Evolutionary conservation across 1,140 invertebrate species (phyloP).

Genomic region (Tetragnatha versicolor): DNA sequence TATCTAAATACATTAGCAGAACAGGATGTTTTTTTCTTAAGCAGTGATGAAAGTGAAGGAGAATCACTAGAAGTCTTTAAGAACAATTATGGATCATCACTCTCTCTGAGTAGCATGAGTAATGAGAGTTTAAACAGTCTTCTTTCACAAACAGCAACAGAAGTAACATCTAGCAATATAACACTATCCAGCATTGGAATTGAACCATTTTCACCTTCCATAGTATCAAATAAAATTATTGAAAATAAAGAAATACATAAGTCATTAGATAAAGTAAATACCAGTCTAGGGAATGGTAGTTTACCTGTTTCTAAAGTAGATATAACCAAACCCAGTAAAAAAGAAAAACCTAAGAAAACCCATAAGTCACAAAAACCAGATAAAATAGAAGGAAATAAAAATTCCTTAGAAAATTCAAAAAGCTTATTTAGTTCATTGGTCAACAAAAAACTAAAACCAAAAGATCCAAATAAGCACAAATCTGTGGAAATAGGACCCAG

Average conservation of each 20-base stretch:
- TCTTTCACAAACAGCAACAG: conserved; percentile 55
- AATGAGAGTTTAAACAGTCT: conserved; percentile 58
- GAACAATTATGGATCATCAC: conserved; percentile 23
- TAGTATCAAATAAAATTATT: no score
- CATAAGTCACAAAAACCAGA: conserved; percentile 29
- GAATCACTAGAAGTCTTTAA: conserved; percentile 1
- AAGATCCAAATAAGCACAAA: conserved; percentile 7
- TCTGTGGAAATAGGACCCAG: neutral
- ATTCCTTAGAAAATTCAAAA: conserved; percentile 11
- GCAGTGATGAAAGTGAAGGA: conserved; percentile 45
- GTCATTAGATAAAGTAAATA: no score
- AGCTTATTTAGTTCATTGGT: conserved; percentile 33
- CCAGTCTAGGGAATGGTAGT: no score
- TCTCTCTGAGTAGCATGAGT: conserved; percentile 47
- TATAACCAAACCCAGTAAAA: neutral
- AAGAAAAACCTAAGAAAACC: neutral
- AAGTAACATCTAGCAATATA: conserved; percentile 44
- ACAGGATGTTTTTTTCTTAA: conserved; percentile 29
- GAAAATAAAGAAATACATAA: no score
- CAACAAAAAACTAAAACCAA: conserved; percentile 12
- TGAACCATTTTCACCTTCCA: neutral
- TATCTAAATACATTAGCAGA: conserved; percentile 26
- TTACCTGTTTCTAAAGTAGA: no score
- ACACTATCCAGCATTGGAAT: conserved; percentile 42
- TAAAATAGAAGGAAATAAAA: neutral